Percentiles rank a stretch among this genome's conserved stretches.
phyloP scores from a whole-genome alignment of 2,888 invertebrate species.

The Pheosia gnoma region DNA sequence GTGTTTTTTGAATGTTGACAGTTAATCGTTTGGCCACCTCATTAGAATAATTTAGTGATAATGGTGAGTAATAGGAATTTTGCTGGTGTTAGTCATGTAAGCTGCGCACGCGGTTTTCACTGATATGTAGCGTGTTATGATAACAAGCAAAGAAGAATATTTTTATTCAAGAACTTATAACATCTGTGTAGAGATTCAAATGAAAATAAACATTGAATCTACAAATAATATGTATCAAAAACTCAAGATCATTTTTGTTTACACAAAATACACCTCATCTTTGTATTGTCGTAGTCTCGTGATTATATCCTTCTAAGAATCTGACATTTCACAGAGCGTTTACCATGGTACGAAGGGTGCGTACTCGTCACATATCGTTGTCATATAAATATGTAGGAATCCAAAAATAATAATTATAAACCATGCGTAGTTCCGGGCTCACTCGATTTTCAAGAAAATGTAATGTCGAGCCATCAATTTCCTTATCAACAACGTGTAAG shows the following conservation, averaged over 20 bases:
- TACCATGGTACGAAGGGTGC: background rate
- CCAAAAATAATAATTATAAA: too few species aligned
- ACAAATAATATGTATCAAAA: background rate
- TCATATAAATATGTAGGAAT: too few species aligned
- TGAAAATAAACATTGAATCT: background rate
- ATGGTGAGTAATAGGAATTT: too few species aligned
- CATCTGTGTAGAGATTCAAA: background rate
- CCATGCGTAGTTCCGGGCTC: too few species aligned
- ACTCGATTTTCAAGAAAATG: too few species aligned
- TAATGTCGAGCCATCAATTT: too few species aligned
- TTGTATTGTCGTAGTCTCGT: background rate
- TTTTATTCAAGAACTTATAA: background rate
- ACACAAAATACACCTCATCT: background rate
- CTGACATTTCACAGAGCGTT: background rate
- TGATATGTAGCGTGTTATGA: conserved; percentile 20
- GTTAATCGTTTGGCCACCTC: too few species aligned
- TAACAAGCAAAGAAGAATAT: conserved; percentile 8
- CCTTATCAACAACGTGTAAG: too few species aligned
- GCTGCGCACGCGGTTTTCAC: conserved; percentile 22
- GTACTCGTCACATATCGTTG: too few species aligned
- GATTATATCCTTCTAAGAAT: background rate
- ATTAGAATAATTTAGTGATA: background rate
- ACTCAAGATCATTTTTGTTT: background rate
- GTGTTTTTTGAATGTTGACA: background rate
- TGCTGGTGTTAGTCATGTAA: background rate